Evolutionary conservation across 2,113 vertebrate species (phyloP).

Genomic region (Sceloporus tristichus): DNA sequence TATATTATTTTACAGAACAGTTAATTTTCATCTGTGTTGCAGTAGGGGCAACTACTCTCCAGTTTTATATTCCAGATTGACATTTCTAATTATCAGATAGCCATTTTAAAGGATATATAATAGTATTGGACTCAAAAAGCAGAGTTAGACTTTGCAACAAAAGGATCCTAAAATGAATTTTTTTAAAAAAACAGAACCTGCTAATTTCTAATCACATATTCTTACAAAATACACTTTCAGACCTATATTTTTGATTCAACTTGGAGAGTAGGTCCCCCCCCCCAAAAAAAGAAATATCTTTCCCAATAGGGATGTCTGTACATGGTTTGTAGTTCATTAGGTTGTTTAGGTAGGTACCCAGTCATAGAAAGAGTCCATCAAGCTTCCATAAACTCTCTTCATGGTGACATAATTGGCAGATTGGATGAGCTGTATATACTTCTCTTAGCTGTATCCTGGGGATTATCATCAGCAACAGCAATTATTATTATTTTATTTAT

Average conservation of each 20-base stretch:
- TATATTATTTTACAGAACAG: not conserved
- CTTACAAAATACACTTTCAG: not conserved
- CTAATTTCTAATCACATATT: constrained; percentile 4
- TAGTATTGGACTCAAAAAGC: not conserved
- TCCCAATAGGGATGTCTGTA: constrained; percentile 39
- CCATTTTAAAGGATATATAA: not conserved
- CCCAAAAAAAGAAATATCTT: constrained; percentile 37
- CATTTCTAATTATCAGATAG: not conserved
- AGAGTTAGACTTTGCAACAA: not conserved
- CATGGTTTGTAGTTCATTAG: constrained; percentile 44
- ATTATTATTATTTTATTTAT: no score
- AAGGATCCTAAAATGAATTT: not conserved
- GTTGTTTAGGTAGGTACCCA: constrained; percentile 42
- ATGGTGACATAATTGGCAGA: constrained; percentile 56
- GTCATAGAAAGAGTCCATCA: constrained; percentile 47
- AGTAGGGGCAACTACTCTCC: not conserved
- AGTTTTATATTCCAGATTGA: not conserved
- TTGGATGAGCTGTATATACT: not conserved
- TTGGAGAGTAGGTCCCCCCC: constrained; percentile 3
- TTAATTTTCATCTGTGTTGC: not conserved
- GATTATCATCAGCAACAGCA: not conserved
- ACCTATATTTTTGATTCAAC: constrained; percentile 14
- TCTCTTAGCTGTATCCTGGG: not conserved
- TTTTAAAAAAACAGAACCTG: not conserved
- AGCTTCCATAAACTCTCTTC: constrained; percentile 54